Evolutionary conservation across 2,797 vertebrate species (phyloP).

Genomic region (Malacoraja senta): DNA sequence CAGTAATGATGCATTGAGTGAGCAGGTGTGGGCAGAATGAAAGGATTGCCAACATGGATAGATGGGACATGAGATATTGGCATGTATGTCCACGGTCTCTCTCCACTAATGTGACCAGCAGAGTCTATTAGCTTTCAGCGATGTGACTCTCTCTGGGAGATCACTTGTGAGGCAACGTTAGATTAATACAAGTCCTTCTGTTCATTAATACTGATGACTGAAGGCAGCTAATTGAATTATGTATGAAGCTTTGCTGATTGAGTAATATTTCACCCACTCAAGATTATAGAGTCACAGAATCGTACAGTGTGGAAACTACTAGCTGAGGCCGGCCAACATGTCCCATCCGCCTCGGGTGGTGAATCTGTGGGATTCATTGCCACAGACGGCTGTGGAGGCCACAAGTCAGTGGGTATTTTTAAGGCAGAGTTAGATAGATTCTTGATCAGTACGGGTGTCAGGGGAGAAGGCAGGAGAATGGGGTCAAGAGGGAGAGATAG

Average conservation of each 20-base stretch:
- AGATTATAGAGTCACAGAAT: conserved; percentile 46
- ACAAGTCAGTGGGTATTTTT: too few species aligned
- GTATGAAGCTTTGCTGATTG: conserved; percentile 65
- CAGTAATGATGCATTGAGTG: conserved; percentile 52
- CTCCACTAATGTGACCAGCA: conserved; percentile 58
- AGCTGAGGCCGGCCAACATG: too few species aligned
- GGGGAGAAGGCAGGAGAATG: too few species aligned
- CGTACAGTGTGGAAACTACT: too few species aligned
- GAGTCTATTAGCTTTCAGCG: conserved; percentile 61
- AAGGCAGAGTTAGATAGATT: too few species aligned
- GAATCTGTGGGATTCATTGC: too few species aligned
- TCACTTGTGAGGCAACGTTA: conserved; percentile 54
- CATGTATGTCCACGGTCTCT: conserved; percentile 47
- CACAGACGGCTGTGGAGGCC: too few species aligned
- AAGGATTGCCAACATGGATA: conserved; percentile 53
- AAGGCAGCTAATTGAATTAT: conserved; percentile 69
- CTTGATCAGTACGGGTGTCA: too few species aligned
- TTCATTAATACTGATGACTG: conserved; percentile 62
- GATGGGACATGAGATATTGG: conserved; percentile 55
- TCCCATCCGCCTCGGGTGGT: too few species aligned
- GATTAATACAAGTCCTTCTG: conserved; percentile 58
- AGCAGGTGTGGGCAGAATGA: conserved; percentile 56
- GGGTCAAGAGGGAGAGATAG: too few species aligned
- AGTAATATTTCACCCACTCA: conserved; percentile 63
- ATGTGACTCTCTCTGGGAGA: conserved; percentile 55